These are phyloP conservation scores for Python bivittatus DNA, from an alignment of 2,113 vertebrate genomes.

Conservation along the genomic window DNA sequence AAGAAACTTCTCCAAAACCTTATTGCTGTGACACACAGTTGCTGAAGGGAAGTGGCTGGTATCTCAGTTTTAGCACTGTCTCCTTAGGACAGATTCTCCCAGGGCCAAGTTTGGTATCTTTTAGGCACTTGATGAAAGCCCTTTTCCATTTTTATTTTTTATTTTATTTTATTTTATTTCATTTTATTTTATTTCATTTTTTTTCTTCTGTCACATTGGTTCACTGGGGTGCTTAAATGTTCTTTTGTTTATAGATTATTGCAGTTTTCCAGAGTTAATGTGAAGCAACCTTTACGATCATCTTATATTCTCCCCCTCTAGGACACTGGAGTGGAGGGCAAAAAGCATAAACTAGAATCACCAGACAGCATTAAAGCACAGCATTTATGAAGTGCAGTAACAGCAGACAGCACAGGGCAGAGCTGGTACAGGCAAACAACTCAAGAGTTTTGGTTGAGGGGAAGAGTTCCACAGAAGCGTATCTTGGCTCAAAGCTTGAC, in stretches of 20 bases:
- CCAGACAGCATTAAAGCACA: background rate
- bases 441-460: background rate
- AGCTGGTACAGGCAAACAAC: background rate
- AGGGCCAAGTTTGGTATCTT: background rate
- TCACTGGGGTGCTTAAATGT: background rate
- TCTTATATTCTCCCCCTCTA: background rate
- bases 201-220: background rate
- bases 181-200: background rate
- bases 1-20: background rate
- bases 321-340: background rate
- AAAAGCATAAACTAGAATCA: background rate
- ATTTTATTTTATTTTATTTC: no score
- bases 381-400: background rate
- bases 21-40: no score
- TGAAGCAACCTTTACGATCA: background rate
- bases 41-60: background rate
- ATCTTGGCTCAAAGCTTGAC: conserved; percentile 5
- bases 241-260: no score
- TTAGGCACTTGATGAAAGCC: background rate
- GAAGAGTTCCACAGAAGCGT: background rate
- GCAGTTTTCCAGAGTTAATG: background rate
- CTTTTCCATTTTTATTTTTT: background rate
- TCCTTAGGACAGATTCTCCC: background rate
- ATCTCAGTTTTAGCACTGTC: background rate
- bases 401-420: background rate